Conservation (phyloP, 2,888 invertebrate species). For the Drosophila subsilvestris region DNA sequence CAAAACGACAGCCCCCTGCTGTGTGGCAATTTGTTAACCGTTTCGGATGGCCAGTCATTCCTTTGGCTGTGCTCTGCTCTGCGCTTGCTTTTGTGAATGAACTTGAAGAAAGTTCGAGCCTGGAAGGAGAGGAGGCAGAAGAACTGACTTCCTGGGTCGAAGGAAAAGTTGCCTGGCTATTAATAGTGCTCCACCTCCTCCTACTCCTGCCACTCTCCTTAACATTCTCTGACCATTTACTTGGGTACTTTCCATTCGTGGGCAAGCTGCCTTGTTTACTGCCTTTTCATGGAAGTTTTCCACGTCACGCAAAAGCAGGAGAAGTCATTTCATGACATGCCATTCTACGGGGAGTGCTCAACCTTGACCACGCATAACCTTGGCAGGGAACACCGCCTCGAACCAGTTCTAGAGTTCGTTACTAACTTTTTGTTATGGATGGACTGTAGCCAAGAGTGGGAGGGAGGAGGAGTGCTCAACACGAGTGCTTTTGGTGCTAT, state of each 20-base stretch:
- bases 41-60: constrained; percentile 26
- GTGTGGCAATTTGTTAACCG: constrained; percentile 48
- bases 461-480: background rate
- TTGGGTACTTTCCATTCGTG: constrained; percentile 27
- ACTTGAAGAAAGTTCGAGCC: constrained; percentile 38
- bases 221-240: constrained; percentile 7
- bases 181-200: constrained; percentile 12
- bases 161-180: constrained; percentile 24
- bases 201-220: constrained; percentile 1
- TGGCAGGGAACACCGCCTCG: constrained; percentile 6
- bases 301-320: constrained; percentile 47
- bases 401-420: constrained; percentile 18
- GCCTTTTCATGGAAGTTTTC: constrained; percentile 42
- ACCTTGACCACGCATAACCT: constrained; percentile 48
- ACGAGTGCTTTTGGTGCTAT: background rate
- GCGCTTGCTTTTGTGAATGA: constrained; percentile 68
- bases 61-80: background rate
- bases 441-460: too few relatives aligned
- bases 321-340: background rate
- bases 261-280: constrained; percentile 48
- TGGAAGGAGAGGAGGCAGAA: constrained; percentile 14
- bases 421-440: background rate
- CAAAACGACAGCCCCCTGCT: background rate
- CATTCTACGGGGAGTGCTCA: constrained; percentile 10
- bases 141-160: constrained; percentile 22